Conservation (phyloP, 2,797 vertebrate species). For the Sternarchorhynchus goeldii region DNA sequence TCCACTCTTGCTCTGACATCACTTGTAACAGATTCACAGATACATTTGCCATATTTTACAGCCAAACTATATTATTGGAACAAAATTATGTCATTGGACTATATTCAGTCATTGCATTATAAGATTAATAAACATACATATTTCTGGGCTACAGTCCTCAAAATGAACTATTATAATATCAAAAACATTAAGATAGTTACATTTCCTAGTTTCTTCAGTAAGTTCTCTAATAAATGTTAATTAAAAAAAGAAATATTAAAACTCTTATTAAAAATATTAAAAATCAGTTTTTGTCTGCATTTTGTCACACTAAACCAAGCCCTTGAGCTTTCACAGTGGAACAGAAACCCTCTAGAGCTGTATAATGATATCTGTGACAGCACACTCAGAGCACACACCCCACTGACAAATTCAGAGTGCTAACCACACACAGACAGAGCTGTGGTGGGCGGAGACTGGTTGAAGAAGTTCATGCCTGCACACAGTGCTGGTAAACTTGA, state of each 20-base stretch:
- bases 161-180: no score
- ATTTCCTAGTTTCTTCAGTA: no score
- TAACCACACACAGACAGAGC: not conserved
- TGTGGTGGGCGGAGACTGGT: not conserved
- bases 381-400: conserved; percentile 11
- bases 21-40: not conserved
- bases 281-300: not conserved
- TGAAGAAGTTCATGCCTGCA: no score
- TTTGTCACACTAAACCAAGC: not conserved
- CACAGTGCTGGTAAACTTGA: not conserved
- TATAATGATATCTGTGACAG: not conserved
- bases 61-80: not conserved
- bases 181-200: no score
- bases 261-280: not conserved
- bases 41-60: not conserved
- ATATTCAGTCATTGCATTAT: not conserved
- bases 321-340: conserved; percentile 1
- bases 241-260: no score
- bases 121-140: no score
- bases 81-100: not conserved
- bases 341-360: not conserved
- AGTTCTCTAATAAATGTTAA: no score
- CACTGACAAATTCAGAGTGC: not conserved
- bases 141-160: no score
- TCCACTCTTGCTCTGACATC: no score